Evolutionary conservation across 2,113 vertebrate species (phyloP), one percentile per base, ranked within the genome.

Genomic region (Canis aureus): DNA sequence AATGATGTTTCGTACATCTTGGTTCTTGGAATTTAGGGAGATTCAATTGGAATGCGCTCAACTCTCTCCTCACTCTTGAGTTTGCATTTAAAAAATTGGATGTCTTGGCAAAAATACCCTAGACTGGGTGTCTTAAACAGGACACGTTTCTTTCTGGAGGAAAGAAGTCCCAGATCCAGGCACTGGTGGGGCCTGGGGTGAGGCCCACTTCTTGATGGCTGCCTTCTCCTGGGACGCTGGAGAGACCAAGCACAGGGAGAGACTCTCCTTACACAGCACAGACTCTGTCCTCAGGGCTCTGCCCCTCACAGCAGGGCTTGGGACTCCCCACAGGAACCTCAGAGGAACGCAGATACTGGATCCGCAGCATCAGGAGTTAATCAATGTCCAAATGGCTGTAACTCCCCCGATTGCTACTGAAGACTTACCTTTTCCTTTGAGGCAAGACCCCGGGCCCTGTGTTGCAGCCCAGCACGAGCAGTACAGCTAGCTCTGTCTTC

Each of bases 151-250:
- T 35, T 35, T 55, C 17, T 76, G 69, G 81, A 85, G n/a, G 49
- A 59, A 3, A 43, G 43, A 64, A 23, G 43, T 32, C 32, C 5
- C 60, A 23, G 69, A 27, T 53, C 15, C 1, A 29, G 49, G 89
- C 11, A 0, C 23, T 3, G 1, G 60, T 0, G 27, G 49, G 49
- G 3, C 9, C 10, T 13, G 3, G n/a, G 16, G n/a, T 62, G 53
- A n/a, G 53, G 55, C 22, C 66, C 10, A 1, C 64, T 43, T 16
- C 79, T 53, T 0, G 2, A 35, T 29, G 0, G 8, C 4, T 0
- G 13, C 73, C 43, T 43, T 43, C 38, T 74, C 49, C 25, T 16
- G 3, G 59, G 74, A 13, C 5, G 0, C 43, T 35, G 10, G 11
- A 38, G 0, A 25, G 15, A 16, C 10, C 0, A 13, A 62, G 87